Evolutionary conservation across 2,113 vertebrate genomes (phyloP).

Genomic region (Callithrix jacchus): DNA sequence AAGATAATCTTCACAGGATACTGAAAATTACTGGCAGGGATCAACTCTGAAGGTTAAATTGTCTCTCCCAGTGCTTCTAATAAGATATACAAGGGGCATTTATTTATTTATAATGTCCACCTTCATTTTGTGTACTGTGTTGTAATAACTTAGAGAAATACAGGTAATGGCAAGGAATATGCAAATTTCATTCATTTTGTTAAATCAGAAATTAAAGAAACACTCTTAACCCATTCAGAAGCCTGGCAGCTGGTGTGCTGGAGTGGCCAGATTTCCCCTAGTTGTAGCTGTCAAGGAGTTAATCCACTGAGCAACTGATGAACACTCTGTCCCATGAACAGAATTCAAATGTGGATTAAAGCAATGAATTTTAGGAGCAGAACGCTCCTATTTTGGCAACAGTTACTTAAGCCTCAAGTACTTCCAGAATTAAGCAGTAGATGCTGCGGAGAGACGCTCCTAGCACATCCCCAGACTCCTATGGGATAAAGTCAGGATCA

Average conservation of each 20-base stretch:
- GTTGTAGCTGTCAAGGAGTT: neutral
- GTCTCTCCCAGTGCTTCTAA: neutral
- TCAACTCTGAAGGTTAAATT: neutral
- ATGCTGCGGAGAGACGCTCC: neutral
- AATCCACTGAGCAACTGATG: neutral
- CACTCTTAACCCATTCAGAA: neutral
- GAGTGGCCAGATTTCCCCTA: neutral
- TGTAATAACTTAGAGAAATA: neutral
- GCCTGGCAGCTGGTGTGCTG: neutral
- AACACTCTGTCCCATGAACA: neutral
- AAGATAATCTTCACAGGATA: neutral
- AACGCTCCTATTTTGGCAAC: neutral
- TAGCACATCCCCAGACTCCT: neutral
- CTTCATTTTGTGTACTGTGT: neutral
- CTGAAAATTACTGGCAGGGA: neutral
- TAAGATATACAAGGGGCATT: neutral
- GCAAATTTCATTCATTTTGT: neutral
- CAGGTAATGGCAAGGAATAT: neutral
- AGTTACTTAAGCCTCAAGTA: neutral
- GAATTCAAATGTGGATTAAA: constrained; percentile 24
- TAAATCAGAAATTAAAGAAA: neutral
- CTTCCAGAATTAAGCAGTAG: neutral
- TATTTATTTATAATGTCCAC: neutral
- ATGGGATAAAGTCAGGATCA: neutral
- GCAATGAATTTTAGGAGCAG: constrained; percentile 5